Evolutionary conservation across 2,797 vertebrate species (phyloP), one percentile per base, ranked within the genome.

Genomic region (Chelon labrosus): DNA sequence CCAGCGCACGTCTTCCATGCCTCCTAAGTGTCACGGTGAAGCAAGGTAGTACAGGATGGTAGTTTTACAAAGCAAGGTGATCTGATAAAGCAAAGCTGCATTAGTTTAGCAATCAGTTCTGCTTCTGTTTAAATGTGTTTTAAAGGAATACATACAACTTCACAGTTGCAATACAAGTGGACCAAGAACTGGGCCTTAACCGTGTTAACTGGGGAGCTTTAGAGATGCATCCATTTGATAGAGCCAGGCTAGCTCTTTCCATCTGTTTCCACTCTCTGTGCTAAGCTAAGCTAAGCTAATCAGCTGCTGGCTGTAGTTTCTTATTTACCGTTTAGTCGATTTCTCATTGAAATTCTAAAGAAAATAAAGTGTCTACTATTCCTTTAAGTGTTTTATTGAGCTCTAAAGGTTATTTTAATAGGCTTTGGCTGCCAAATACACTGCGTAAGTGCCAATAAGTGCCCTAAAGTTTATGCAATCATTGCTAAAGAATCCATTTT

Each of bases 381-480:
- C 42, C 14, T 44, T 44, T 44, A 44, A 44, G 10, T 4, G 31
- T 31, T 38, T 7, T 16, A 27, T 13, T 12, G 14, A 5, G 55
- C 42, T 25, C 37, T 38, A 11, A 51, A 51, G 31, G 3, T 20
- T 39, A 13, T n/a, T 61, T 27, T 1, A 16, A 51, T 39, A 25
- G 7, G 12, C 20, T 35, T 10, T 46, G 44, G 42, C 60, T 47
- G 44, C 59, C 25, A 63, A 4, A 44, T 9, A 54, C 1, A 12
- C 37, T 27, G 9, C 0, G 8, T 41, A 10, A 49, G 25, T 65
- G 17, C 19, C 38, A 39, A 52, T 5, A 27, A 27, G 41, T 51
- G 73, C 60, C 31, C 19, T 25, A 66, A 72, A 73, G 76, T 87
- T 87, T 84, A 88, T 83, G 88, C 87, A 89, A 80, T 80, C 86